A percentile compares a stretch with the other conserved stretches of the same genome.
Conservation (phyloP, 2,113 vertebrate genomes). For the Eolophus roseicapilla region DNA sequence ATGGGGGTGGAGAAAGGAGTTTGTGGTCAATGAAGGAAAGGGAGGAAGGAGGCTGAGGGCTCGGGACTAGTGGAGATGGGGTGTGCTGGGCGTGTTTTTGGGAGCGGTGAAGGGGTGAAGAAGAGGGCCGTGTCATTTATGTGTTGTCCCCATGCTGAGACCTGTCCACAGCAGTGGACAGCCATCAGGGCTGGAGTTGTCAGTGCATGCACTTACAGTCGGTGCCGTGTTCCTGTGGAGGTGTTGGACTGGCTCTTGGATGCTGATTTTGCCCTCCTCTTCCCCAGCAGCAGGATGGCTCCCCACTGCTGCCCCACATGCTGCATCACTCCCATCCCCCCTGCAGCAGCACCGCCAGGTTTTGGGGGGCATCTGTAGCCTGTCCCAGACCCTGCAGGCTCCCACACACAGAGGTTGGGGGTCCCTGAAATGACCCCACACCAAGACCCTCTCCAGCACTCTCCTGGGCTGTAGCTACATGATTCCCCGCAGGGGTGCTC, state of each 20-base stretch:
- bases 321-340: background rate
- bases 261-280: background rate
- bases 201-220: fast-evolving
- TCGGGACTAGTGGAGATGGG: fast-evolving
- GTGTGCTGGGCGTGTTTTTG: background rate
- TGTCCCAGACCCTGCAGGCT: background rate
- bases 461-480: fast-evolving
- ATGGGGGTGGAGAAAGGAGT: background rate
- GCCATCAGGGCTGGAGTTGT: background rate
- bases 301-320: background rate
- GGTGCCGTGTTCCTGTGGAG: fast-evolving
- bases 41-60: background rate
- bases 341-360: background rate
- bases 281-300: background rate
- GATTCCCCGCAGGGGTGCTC: fast-evolving
- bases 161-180: fast-evolving
- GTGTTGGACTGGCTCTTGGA: background rate
- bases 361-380: background rate
- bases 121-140: background rate
- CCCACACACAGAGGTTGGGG: background rate
- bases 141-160: background rate
- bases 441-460: background rate
- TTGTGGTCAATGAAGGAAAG: background rate
- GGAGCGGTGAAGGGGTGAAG: background rate
- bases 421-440: background rate